These are phyloP conservation scores for Bombylius discolor DNA, from an alignment of 2,888 invertebrate species.

Conservation along the genomic window DNA sequence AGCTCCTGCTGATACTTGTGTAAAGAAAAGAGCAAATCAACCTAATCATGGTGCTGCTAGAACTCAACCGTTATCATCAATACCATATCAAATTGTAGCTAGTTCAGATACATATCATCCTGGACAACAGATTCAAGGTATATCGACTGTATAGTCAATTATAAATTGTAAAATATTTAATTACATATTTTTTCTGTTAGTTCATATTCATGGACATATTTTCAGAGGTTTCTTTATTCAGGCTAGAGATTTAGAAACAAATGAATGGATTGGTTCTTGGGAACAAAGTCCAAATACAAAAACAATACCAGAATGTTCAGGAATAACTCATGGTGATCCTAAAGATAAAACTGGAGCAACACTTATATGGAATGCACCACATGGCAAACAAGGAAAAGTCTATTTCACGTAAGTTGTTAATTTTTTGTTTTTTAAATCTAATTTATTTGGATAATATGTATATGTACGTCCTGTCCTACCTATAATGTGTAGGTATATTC, in stretches of 20 bases:
- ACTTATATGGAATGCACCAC: conserved; percentile 62
- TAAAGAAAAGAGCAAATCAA: conserved; percentile 57
- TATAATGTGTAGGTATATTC: no score
- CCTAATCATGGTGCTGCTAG: conserved; percentile 66
- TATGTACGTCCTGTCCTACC: no score
- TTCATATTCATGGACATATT: conserved; percentile 34
- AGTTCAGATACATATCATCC: conserved; percentile 52
- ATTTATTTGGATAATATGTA: no score
- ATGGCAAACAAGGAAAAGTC: conserved; percentile 51
- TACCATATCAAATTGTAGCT: conserved; percentile 56
- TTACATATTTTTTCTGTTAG: conserved; percentile 6
- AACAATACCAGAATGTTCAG: conserved; percentile 62
- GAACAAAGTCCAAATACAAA: conserved; percentile 60
- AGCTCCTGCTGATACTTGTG: conserved; percentile 68
- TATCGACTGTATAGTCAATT: not conserved
- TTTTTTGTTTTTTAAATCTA: no score
- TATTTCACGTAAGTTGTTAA: conserved; percentile 76
- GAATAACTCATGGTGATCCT: conserved; percentile 67
- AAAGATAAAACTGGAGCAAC: conserved; percentile 59
- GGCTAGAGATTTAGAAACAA: conserved; percentile 56
- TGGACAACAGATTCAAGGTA: conserved; percentile 57
- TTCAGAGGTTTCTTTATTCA: conserved; percentile 79
- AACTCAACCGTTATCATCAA: conserved; percentile 47
- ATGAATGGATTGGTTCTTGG: conserved; percentile 67
- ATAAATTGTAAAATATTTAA: not conserved